These are phyloP conservation scores for Glareola pratincola DNA, from an alignment of 2,113 vertebrate species.

Conservation along the genomic window DNA sequence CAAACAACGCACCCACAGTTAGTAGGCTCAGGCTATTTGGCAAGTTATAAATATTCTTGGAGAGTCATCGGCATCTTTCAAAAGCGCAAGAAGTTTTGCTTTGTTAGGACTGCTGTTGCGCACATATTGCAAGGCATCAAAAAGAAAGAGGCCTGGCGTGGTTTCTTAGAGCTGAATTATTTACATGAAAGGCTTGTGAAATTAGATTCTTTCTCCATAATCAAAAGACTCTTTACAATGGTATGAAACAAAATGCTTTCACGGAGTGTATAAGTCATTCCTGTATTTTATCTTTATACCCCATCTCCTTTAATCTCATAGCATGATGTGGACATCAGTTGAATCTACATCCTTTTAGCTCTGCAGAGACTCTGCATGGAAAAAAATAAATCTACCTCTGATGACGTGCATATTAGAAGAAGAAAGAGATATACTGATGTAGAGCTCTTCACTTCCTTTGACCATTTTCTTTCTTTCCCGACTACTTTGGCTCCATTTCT, in stretches of 20 bases:
- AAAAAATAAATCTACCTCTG: neutral
- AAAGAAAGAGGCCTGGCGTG: conserved; percentile 16
- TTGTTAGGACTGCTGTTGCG: neutral
- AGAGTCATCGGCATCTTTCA: neutral
- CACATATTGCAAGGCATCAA: conserved; percentile 12
- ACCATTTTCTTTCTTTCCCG: neutral
- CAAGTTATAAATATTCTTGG: conserved; percentile 28
- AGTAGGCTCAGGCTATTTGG: neutral
- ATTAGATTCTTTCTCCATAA: conserved; percentile 34
- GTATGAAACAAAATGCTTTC: conserved; percentile 37
- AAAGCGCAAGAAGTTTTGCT: neutral
- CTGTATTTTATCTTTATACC: conserved; percentile 12
- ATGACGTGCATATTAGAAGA: neutral
- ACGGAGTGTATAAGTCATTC: neutral
- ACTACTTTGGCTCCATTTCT: neutral
- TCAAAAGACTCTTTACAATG: conserved; percentile 44
- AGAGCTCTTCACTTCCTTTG: neutral
- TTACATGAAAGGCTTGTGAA: conserved; percentile 60
- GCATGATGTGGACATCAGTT: neutral
- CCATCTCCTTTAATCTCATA: conserved; percentile 41
- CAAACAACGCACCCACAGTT: neutral
- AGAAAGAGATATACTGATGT: neutral
- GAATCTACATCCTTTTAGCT: conserved; percentile 16
- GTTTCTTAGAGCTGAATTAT: conserved; percentile 28
- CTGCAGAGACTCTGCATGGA: neutral